Base-by-base conservation (phyloP, 2,797 vertebrate genomes). In the Cichlasoma orientale region DNA sequence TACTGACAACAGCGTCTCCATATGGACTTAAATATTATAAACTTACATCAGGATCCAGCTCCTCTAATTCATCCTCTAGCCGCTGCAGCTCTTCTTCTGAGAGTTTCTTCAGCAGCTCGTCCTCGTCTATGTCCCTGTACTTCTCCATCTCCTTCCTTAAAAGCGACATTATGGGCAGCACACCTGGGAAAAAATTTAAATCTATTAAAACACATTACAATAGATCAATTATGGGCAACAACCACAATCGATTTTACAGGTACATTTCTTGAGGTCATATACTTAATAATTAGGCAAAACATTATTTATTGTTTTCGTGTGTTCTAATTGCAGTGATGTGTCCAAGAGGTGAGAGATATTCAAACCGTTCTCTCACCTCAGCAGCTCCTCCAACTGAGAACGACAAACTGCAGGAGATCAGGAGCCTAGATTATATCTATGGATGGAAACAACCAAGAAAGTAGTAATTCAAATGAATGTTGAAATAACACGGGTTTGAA, bases 31-130 rank as follows among this genome's bases (percentile, higher is more conserved):
- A 31, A 74, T 14, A 72, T 41, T 56, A 47, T 72, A 66, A 83
- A 96, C 97, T 96, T 90, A 99, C 98, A 75, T 99, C 98, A 76
- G 98, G 98, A 90, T 99, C 98, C 80, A 99, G 94, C 91, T 99
- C 98, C 84, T 98, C 96, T 83, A 99, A 92, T 75, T 99, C 98
- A 75, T 97, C 96, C 88, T 99, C 98, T 84, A 99, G 91, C 50
- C 97, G 96, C 88, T 93, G 94, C 74, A 99, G 95, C 88, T 99
- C 98, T 5, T 99, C 98, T 58, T 98, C 98, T 0, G 97, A 97
- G 71, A 99, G 95, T 72, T 97, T 97, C 87, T 96, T 96, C 77
- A 99, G 96, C 81, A 99, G 96, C 92, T 98, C 96, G 69, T 99
- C 98, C 91, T 99, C 98, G 71, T 99, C 98, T 82, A 99, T 90